These are phyloP conservation scores for Galerucella nymphaeae DNA, from an alignment of 2,888 invertebrate species.

Conservation along the genomic window DNA sequence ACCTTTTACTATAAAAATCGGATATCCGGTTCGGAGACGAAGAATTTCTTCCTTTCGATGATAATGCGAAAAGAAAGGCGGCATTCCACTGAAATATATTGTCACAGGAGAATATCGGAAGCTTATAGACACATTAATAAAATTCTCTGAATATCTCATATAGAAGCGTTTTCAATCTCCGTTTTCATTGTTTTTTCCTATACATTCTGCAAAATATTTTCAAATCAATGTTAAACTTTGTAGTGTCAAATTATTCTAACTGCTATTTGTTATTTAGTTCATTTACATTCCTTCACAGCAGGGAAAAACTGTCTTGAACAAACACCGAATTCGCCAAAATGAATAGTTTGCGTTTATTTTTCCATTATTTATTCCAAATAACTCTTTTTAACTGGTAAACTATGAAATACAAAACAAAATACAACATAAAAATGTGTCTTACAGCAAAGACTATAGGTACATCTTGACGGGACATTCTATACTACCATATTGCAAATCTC, in stretches of 20 bases:
- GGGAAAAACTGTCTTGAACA: too few species aligned
- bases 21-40: slow-evolving; percentile 31
- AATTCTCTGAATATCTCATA: slow-evolving; percentile 33
- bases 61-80: slow-evolving; percentile 36
- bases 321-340: too few species aligned
- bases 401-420: too few species aligned
- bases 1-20: slow-evolving; percentile 37
- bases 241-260: not conserved
- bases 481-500: too few species aligned
- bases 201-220: not conserved
- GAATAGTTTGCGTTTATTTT: too few species aligned
- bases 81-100: slow-evolving; percentile 37
- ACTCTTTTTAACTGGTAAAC: too few species aligned
- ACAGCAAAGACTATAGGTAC: too few species aligned
- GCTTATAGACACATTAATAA: slow-evolving; percentile 37
- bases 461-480: too few species aligned
- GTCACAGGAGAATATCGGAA: slow-evolving; percentile 22
- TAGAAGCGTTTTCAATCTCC: slow-evolving; percentile 21
- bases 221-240: not conserved
- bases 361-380: too few species aligned
- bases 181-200: slow-evolving; percentile 11
- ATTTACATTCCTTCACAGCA: too few species aligned
- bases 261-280: too few species aligned
- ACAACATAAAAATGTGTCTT: too few species aligned
- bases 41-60: slow-evolving; percentile 36